Percentiles rank a stretch among this genome's conserved stretches.
These are phyloP conservation scores for Zoanthus gigantus DNA, from an alignment of 92 coral and sea anemone species.

Conservation along the genomic window DNA sequence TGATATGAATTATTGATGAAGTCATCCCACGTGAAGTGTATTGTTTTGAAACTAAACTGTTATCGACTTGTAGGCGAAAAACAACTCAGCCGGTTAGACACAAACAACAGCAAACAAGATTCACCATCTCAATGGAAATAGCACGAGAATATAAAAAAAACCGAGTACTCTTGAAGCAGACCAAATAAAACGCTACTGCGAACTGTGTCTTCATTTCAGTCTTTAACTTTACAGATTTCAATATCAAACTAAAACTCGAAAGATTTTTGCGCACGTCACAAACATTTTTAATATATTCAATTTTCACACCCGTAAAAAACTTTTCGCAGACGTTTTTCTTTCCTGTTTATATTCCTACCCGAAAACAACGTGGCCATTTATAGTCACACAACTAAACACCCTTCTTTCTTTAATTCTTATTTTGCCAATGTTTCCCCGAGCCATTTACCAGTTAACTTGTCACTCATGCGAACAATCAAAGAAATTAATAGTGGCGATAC, in stretches of 20 bases:
- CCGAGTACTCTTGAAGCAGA: not conserved
- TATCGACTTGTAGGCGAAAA: not conserved
- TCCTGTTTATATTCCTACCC: not conserved
- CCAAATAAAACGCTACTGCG: not conserved
- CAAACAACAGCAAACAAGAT: not conserved
- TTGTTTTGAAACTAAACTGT: conserved; percentile 24
- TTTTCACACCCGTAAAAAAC: conserved; percentile 17
- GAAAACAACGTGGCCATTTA: not conserved
- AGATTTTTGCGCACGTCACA: not conserved
- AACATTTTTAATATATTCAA: conserved; percentile 16
- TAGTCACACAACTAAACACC: not conserved
- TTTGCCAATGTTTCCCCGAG: not conserved
- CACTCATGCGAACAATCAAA: too few relatives aligned
- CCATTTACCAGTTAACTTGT: not conserved
- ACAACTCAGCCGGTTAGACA: not conserved
- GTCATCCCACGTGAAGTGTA: conserved; percentile 4
- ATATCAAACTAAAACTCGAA: conserved; percentile 8
- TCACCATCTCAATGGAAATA: not conserved
- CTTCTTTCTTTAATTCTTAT: not conserved
- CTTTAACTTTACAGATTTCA: not conserved
- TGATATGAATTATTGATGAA: conserved; percentile 26
- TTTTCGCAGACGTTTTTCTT: not conserved
- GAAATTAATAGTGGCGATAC: too few relatives aligned
- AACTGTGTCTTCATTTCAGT: not conserved
- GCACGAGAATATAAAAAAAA: not conserved